Evolutionary conservation across 2,113 vertebrate genomes (phyloP), one percentile per base, ranked within the genome.

Genomic region (Panthera tigris): DNA sequence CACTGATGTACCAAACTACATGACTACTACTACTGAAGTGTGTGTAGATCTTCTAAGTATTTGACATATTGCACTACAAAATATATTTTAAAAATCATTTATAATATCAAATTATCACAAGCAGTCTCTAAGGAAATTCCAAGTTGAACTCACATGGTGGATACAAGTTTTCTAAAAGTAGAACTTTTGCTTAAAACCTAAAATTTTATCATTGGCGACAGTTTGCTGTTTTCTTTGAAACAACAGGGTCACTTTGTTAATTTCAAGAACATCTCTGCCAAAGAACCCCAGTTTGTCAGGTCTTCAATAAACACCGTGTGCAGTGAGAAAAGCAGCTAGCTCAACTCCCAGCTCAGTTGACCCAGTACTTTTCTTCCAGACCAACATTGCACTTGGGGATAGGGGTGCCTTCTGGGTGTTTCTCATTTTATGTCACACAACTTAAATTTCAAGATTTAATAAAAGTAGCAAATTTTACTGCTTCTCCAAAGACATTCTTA

Each of bases 321-420:
- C 25, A 1, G 0, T 12, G 57, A 19, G 33, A 18, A 68, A 27
- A 81, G 12, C 6, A 3, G 45, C 36, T 1, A 3, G 27, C 8
- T 50, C 29, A 4, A 25, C 82, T 36, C 81, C 2, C 4, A 6
- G 3, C 3, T 36, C 18, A 15, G 0, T 3, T 4, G 18, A 27
- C 50, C 11, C 50, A 16, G 45, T 21, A 21, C 41, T 31, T n/a
- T 19, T 63, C 27, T 87, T n/a, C 33, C 29, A 73, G 78, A 39
- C 23, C 14, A 0, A 33, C 16, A 1, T 4, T 7, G 14, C 13
- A 3, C 39, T 45, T 3, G 5, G 3, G 73, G 11, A 9, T 0
- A 18, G 0, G 5, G 36, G 45, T 11, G 19, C 88, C 55, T 19
- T 8, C 0, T 36, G 39, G 45, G 25, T 14, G 9, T 21, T 39